Conservation (phyloP, 2,797 vertebrate species). For the Melanotaenia maccullochi region DNA sequence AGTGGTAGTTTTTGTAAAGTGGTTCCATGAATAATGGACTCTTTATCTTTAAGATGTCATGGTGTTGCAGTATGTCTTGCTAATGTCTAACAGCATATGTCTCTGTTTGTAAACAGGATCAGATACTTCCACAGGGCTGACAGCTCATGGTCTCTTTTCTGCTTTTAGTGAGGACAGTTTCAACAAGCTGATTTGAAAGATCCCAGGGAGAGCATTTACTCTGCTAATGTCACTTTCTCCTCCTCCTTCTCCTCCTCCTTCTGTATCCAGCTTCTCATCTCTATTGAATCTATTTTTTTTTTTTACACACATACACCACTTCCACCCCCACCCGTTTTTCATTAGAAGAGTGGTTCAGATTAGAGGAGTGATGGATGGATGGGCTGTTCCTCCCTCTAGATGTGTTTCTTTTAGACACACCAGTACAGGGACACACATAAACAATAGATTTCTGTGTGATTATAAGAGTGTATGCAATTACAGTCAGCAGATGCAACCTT, state of each 20-base stretch:
- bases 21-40: not conserved
- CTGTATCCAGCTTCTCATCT: constrained; percentile 3
- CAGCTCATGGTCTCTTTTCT: not conserved
- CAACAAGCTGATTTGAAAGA: constrained; percentile 1
- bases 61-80: not conserved
- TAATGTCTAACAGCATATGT: not conserved
- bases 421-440: constrained; percentile 11
- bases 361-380: constrained; percentile 54
- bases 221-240: not conserved
- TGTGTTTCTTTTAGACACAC: constrained; percentile 11
- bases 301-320: not conserved
- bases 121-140: not conserved
- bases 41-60: not conserved
- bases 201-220: not conserved
- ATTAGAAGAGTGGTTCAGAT: constrained; percentile 46
- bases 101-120: constrained; percentile 16
- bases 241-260: not conserved
- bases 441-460: constrained; percentile 14
- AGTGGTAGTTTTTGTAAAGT: not conserved
- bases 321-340: constrained; percentile 13
- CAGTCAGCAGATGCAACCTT: constrained; percentile 28
- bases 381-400: constrained; percentile 27
- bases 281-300: constrained; percentile 17
- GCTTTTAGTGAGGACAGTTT: constrained; percentile 10
- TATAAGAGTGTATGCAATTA: not conserved